These are phyloP conservation scores for Stenoptilia bipunctidactyla DNA, from an alignment of 2,888 invertebrate species.

Conservation along the genomic window DNA sequence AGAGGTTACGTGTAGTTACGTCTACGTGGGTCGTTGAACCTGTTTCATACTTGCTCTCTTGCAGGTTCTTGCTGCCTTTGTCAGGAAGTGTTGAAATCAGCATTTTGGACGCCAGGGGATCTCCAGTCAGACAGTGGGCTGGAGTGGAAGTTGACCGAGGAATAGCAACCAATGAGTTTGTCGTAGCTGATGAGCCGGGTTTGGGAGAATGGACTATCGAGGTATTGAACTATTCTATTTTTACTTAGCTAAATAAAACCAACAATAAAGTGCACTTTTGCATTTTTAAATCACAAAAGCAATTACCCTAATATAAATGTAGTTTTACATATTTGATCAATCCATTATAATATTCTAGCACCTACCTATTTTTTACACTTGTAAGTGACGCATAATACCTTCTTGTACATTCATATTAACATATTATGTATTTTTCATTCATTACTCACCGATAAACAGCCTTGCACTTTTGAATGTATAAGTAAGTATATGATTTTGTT, in stretches of 20 bases:
- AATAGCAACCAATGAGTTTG: slow-evolving; percentile 81
- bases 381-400: too few relatives aligned
- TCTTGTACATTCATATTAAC: too few relatives aligned
- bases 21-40: slow-evolving; percentile 36
- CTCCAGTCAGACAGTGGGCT: slow-evolving; percentile 86
- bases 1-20: slow-evolving; percentile 54
- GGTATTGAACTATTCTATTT: too few relatives aligned
- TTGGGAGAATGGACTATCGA: slow-evolving; percentile 91
- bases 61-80: slow-evolving; percentile 53
- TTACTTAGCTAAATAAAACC: background rate
- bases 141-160: slow-evolving; percentile 77
- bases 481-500: background rate
- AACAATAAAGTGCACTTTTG: too few relatives aligned
- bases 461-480: background rate
- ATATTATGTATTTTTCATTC: too few relatives aligned
- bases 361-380: too few relatives aligned
- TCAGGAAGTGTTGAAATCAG: slow-evolving; percentile 46
- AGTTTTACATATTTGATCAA: too few relatives aligned
- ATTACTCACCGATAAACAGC: too few relatives aligned
- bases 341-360: too few relatives aligned
- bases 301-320: too few relatives aligned
- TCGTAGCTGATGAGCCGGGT: slow-evolving; percentile 85
- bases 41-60: slow-evolving; percentile 7
- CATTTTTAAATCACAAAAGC: too few relatives aligned
- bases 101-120: slow-evolving; percentile 66